phyloP scores from a whole-genome alignment of 2,797 vertebrate species.

The Argentina silus region DNA sequence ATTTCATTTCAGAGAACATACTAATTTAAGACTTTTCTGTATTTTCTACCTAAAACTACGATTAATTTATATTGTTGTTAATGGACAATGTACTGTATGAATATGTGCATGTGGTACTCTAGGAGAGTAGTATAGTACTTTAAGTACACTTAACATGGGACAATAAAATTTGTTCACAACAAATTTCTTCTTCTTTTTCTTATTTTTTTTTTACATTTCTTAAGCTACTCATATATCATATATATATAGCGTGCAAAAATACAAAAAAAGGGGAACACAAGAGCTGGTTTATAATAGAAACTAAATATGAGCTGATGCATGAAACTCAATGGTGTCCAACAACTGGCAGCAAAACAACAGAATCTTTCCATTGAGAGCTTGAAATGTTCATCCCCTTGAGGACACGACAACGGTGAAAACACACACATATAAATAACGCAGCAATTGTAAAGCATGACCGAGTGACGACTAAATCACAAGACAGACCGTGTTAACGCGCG shows the following conservation, averaged over 20 bases:
- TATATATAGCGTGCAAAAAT: slow-evolving; percentile 64
- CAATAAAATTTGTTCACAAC: slow-evolving; percentile 59
- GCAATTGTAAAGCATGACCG: not conserved
- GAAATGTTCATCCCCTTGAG: not conserved
- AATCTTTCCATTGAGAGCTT: not conserved
- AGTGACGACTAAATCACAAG: slow-evolving; percentile 26
- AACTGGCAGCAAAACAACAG: no score
- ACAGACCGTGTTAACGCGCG: slow-evolving; percentile 23
- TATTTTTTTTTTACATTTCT: slow-evolving; percentile 45
- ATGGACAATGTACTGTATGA: slow-evolving; percentile 37
- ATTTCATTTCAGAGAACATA: slow-evolving; percentile 65
- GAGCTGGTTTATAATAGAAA: slow-evolving; percentile 47
- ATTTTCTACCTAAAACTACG: slow-evolving; percentile 27
- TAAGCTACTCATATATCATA: slow-evolving; percentile 55
- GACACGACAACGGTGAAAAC: not conserved
- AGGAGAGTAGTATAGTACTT: slow-evolving; percentile 60
- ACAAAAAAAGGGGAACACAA: slow-evolving; percentile 41
- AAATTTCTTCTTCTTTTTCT: slow-evolving; percentile 51
- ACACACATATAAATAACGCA: not conserved
- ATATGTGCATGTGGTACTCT: slow-evolving; percentile 46
- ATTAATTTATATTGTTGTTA: slow-evolving; percentile 53
- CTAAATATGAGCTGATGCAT: not conserved
- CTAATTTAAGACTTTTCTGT: slow-evolving; percentile 48
- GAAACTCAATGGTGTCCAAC: no score
- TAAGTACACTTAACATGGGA: slow-evolving; percentile 77